phyloP scores from a whole-genome alignment of 2,888 invertebrate species.

The Polylopha cassiicola region DNA sequence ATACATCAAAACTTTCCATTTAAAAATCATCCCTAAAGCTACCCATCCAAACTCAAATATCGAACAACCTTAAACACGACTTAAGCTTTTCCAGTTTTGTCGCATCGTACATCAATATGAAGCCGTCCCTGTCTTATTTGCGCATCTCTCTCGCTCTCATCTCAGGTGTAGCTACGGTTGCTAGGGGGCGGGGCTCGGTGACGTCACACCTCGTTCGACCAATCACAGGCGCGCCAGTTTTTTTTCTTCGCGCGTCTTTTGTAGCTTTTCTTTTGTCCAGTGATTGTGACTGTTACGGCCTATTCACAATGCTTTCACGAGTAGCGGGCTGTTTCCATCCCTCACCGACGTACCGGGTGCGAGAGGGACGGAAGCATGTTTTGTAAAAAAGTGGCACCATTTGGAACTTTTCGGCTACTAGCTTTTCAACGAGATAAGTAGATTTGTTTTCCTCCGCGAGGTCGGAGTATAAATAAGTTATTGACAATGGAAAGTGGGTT shows the following conservation, averaged over 20 bases:
- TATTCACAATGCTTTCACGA: too few species aligned
- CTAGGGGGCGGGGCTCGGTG: slow-evolving; percentile 69
- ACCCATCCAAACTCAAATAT: slow-evolving; percentile 12
- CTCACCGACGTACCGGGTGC: too few species aligned
- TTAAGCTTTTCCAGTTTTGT: slow-evolving; percentile 29
- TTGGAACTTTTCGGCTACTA: too few species aligned
- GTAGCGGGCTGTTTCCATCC: too few species aligned
- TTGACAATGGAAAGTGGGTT: too few species aligned
- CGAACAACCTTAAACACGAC: neutral
- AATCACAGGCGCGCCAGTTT: slow-evolving; percentile 52
- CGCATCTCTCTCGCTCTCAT: slow-evolving; percentile 60
- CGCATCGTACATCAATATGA: slow-evolving; percentile 44
- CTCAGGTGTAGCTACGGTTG: slow-evolving; percentile 73
- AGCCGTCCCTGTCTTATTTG: slow-evolving; percentile 54
- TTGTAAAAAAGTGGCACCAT: too few species aligned
- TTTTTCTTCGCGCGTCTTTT: slow-evolving; percentile 51
- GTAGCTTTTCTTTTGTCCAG: slow-evolving; percentile 58
- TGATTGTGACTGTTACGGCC: slow-evolving; percentile 38
- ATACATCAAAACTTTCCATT: slow-evolving; percentile 14
- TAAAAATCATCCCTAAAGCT: slow-evolving; percentile 26
- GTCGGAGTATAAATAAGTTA: too few species aligned
- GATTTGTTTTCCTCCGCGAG: too few species aligned
- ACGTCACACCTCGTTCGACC: slow-evolving; percentile 62
- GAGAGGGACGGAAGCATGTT: too few species aligned
- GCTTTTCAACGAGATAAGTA: too few species aligned